phyloP scores from a whole-genome alignment of 2,888 invertebrate genomes.

The Cylindroiulus punctatus region DNA sequence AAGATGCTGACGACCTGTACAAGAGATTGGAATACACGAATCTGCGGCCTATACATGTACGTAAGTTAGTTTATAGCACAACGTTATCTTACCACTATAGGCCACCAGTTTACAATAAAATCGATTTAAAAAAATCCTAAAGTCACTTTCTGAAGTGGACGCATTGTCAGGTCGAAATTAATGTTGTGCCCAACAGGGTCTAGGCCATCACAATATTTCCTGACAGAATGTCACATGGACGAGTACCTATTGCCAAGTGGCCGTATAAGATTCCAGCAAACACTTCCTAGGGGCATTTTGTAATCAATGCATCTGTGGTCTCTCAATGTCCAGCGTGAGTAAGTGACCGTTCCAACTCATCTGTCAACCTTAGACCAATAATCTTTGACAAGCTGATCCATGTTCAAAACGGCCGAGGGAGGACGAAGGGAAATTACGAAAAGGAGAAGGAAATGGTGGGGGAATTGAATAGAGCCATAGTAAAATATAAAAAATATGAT shows the following conservation, averaged over 20 bases:
- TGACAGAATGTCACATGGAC: conserved; percentile 45
- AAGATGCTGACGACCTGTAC: too few relatives aligned
- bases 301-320: conserved; percentile 45
- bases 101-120: neutral
- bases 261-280: conserved; percentile 47
- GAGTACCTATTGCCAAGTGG: conserved; percentile 45
- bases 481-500: conserved; percentile 35
- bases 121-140: neutral
- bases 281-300: conserved; percentile 43
- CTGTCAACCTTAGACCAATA: conserved; percentile 47
- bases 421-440: conserved; percentile 8
- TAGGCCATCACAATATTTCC: conserved; percentile 30
- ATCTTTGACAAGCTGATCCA: conserved; percentile 43
- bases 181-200: conserved; percentile 40
- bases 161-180: conserved; percentile 15
- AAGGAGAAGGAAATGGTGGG: neutral
- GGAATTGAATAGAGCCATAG: conserved; percentile 12
- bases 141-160: neutral
- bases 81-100: too few relatives aligned
- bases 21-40: too few relatives aligned
- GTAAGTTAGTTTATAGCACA: too few relatives aligned
- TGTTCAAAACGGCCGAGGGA: conserved; percentile 33
- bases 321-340: conserved; percentile 43
- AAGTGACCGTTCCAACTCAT: conserved; percentile 43
- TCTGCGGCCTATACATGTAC: too few relatives aligned